phyloP scores from a whole-genome alignment of 2,797 vertebrate species.

The Iguana delicatissima region DNA sequence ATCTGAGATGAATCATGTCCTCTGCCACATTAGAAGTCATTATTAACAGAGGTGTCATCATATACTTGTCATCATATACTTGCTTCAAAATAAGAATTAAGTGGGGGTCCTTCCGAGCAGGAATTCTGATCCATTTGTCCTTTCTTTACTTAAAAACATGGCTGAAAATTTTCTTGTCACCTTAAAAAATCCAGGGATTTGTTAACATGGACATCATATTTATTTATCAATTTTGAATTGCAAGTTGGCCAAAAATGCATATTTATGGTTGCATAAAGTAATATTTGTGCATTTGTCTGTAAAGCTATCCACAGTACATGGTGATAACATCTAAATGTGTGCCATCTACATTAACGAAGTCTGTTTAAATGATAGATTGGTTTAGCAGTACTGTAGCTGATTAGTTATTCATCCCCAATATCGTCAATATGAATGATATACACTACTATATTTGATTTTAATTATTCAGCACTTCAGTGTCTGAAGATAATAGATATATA shows the following conservation, averaged over 20 bases:
- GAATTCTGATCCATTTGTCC: too few relatives aligned
- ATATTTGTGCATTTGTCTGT: not conserved
- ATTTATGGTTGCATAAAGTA: not conserved
- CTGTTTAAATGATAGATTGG: constrained; percentile 11
- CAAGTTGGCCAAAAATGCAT: not conserved
- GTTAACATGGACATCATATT: too few relatives aligned
- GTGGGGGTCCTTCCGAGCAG: not conserved
- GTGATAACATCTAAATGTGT: constrained; percentile 11
- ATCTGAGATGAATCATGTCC: not conserved
- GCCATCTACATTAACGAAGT: not conserved
- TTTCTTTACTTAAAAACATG: not conserved
- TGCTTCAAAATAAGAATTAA: not conserved
- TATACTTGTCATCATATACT: not conserved
- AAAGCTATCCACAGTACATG: not conserved
- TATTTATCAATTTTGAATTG: not conserved
- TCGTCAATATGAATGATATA: constrained; percentile 16
- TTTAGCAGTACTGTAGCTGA: constrained; percentile 29
- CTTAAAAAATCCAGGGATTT: not conserved
- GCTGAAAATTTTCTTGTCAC: not conserved
- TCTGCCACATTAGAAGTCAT: not conserved
- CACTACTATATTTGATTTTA: constrained; percentile 28
- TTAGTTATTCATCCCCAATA: constrained; percentile 37
- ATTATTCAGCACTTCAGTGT: constrained; percentile 31
- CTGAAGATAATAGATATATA: constrained; percentile 4
- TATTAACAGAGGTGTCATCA: not conserved